Percentiles rank a stretch among this genome's conserved stretches.
Conservation (phyloP, 2,888 invertebrate genomes). For the Drosophila pseudotakahashii region DNA sequence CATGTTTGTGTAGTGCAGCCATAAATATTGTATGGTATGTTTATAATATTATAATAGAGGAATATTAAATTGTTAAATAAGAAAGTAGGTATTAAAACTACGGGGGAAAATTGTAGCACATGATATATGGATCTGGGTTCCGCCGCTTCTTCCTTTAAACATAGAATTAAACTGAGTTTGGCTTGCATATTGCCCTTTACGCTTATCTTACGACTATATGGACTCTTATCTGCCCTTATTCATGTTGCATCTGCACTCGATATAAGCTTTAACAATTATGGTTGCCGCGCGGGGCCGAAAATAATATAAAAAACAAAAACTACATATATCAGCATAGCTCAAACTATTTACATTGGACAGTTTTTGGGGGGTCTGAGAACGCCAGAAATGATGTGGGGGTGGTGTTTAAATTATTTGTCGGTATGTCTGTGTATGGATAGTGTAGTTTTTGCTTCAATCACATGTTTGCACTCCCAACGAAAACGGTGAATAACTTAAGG, state of each 20-base stretch:
- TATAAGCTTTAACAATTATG: conserved; percentile 69
- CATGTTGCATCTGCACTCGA: conserved; percentile 40
- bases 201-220: conserved; percentile 62
- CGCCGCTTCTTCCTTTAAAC: conserved; percentile 24
- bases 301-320: conserved; percentile 61
- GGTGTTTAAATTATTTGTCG: conserved; percentile 41
- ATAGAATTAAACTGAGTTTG: conserved; percentile 71
- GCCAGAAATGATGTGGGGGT: conserved; percentile 25
- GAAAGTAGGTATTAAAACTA: conserved; percentile 45
- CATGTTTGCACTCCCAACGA: conserved; percentile 73
- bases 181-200: conserved; percentile 72
- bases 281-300: conserved; percentile 26
- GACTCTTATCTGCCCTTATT: conserved; percentile 59
- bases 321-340: conserved; percentile 52
- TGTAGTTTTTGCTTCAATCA: conserved; percentile 74
- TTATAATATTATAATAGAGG: conserved; percentile 30
- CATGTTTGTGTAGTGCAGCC: conserved; percentile 71
- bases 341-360: conserved; percentile 75
- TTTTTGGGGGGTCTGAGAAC: conserved; percentile 24
- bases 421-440: conserved; percentile 46
- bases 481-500: conserved; percentile 73
- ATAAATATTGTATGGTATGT: conserved; percentile 58
- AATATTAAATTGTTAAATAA: conserved; percentile 49
- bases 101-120: conserved; percentile 53
- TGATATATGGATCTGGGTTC: conserved; percentile 33